Evolutionary conservation across 2,797 vertebrate species (phyloP).

Genomic region (Melanotaenia nigrans): DNA sequence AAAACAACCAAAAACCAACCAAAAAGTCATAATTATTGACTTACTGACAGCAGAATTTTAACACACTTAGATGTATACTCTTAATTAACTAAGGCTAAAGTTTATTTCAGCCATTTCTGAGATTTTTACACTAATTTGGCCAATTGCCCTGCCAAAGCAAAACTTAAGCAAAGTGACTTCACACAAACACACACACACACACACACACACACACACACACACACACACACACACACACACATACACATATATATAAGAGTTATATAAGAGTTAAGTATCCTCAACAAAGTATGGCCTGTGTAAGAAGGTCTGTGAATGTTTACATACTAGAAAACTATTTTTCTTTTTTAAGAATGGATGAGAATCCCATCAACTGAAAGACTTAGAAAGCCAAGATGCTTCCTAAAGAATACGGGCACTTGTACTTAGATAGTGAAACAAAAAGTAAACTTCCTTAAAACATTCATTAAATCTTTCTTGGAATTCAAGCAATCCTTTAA

Average conservation of each 20-base stretch:
- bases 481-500: slow-evolving; percentile 12
- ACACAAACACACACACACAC: too few relatives aligned
- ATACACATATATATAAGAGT: too few relatives aligned
- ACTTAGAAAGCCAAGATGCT: neutral
- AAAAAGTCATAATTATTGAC: too few relatives aligned
- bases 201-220: too few relatives aligned
- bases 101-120: neutral
- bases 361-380: neutral
- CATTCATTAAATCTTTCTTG: neutral
- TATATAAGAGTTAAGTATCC: neutral
- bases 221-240: too few relatives aligned
- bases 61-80: neutral
- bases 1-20: too few relatives aligned
- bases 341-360: too few relatives aligned
- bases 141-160: neutral
- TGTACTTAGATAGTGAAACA: neutral
- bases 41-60: neutral
- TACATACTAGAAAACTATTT: neutral
- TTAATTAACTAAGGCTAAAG: neutral
- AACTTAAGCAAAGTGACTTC: neutral
- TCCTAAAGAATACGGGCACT: too few relatives aligned
- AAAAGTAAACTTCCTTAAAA: neutral
- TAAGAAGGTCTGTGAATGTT: neutral
- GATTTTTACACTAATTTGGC: neutral
- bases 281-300: neutral